Base-by-base conservation (phyloP, 2,797 vertebrate species). In the Lagocephalus sceleratus region DNA sequence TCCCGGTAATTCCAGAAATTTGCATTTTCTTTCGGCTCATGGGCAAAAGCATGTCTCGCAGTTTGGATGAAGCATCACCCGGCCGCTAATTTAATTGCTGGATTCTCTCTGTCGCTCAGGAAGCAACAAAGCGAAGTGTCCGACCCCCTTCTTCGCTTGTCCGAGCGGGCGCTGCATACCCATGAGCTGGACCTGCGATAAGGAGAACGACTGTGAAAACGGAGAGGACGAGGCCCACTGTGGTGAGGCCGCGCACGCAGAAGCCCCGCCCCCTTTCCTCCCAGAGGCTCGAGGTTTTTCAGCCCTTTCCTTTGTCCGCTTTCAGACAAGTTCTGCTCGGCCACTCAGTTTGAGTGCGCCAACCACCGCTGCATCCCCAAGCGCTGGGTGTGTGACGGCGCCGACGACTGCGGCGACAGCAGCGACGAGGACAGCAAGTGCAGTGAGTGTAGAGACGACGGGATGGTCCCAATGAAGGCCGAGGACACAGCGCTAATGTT, bases 181-280 rank as follows among this genome's bases (percentile, higher is more conserved):
- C 17, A 93, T 93, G 94, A 94, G 93, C 71, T 99, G 97, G 97
- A 97, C 94, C 0, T 99, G 97, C 0, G 97, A 99, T 81, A 97
- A 96, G 66, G 96, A 99, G 78, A 91, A 94, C 0, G 97, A 99
- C 90, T 99, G 97, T 61, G 97, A 99, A 75, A 94, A 97, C 0
- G 96, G 96, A 0, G 95, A 94, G 0, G 97, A 99, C 0, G 97
- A 99, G 85, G 81, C 83, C 1, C 93, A 97, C 70, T 99, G 97
- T 64, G 94, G 95, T 95, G 79, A 87, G 94, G 87, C 19, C 0
- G 88, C 84, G 16, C 23, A 8, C 26, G 17, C 26, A 2, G 1
- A 20, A n/a, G 5, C 35, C 55, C 55, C 66, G 49, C 63, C 52
- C 54, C 47, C 5, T 55, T 39, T 20, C 20, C 8, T 57, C 60